A percentile compares a stretch with the other conserved stretches of the same genome.
phyloP scores from a whole-genome alignment of 2,888 invertebrate species.

The Sepioteuthis lessoniana region DNA sequence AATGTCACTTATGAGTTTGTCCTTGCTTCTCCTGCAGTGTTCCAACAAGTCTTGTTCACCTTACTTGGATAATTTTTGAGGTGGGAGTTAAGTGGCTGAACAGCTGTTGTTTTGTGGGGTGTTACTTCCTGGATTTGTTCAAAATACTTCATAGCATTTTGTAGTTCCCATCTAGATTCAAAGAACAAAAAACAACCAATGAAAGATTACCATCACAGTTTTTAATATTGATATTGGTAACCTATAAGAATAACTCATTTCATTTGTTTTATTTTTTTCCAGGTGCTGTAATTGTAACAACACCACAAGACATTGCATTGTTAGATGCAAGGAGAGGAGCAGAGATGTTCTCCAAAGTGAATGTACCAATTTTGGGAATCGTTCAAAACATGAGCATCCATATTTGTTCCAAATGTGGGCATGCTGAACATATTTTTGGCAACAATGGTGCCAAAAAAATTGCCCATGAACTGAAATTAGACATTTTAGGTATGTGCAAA shows the following conservation, averaged over 20 bases:
- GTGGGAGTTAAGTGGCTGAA: too few species aligned
- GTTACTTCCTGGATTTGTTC: too few species aligned
- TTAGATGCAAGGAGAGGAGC: slow-evolving; percentile 90
- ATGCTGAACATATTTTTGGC: slow-evolving; percentile 84
- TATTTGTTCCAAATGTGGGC: slow-evolving; percentile 85
- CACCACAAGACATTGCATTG: slow-evolving; percentile 90
- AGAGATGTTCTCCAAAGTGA: slow-evolving; percentile 89
- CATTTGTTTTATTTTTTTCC: slow-evolving; percentile 48
- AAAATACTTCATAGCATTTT: too few species aligned
- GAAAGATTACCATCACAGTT: too few species aligned
- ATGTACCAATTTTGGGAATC: slow-evolving; percentile 83
- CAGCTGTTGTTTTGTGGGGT: too few species aligned
- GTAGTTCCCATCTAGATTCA: too few species aligned
- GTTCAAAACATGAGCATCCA: slow-evolving; percentile 92
- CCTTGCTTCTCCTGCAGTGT: too few species aligned
- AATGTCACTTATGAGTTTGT: too few species aligned
- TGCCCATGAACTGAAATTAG: slow-evolving; percentile 77
- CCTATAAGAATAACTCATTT: not conserved
- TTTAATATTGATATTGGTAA: too few species aligned
- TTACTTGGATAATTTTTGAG: too few species aligned
- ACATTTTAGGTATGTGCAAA: slow-evolving; percentile 77
- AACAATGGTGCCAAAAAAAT: slow-evolving; percentile 78
- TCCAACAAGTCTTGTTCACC: too few species aligned
- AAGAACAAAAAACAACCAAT: too few species aligned
- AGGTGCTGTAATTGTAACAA: slow-evolving; percentile 92